These are phyloP conservation scores for Geopemphigus sp. DNA, from an alignment of 1,140 invertebrate species.

Conservation along the genomic window DNA sequence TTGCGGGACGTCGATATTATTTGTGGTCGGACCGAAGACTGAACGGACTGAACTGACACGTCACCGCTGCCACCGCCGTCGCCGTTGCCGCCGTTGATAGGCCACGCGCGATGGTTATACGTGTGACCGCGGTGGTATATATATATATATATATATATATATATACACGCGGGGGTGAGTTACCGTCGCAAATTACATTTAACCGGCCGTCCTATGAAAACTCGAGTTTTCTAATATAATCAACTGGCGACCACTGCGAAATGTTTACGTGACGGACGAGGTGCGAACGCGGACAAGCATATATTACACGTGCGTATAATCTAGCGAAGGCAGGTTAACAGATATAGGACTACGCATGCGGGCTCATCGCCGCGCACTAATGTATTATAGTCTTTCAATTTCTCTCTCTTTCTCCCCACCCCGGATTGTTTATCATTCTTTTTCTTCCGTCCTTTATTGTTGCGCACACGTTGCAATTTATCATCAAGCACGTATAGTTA, in stretches of 20 bases:
- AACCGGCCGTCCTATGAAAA: slow-evolving; percentile 15
- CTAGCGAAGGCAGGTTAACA: too few species aligned
- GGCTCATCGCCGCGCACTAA: too few species aligned
- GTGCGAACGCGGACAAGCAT: background rate
- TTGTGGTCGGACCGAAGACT: background rate
- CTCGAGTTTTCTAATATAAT: slow-evolving; percentile 33
- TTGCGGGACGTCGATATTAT: background rate
- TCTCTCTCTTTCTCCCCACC: too few species aligned
- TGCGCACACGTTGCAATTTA: too few species aligned
- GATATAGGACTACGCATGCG: too few species aligned
- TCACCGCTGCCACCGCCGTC: background rate
- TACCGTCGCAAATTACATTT: slow-evolving; percentile 14
- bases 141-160: background rate
- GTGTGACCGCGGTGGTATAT: background rate
- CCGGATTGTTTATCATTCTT: too few species aligned
- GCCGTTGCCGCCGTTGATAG: too few species aligned
- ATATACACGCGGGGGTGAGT: background rate
- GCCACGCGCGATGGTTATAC: background rate
- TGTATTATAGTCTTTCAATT: too few species aligned
- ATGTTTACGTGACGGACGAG: background rate
- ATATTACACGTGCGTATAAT: background rate
- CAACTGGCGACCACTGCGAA: slow-evolving; percentile 2
- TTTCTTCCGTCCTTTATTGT: too few species aligned
- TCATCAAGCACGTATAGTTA: too few species aligned
- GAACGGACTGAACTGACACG: background rate